phyloP scores from a whole-genome alignment of 2,113 vertebrate species.

The Indri indri region DNA sequence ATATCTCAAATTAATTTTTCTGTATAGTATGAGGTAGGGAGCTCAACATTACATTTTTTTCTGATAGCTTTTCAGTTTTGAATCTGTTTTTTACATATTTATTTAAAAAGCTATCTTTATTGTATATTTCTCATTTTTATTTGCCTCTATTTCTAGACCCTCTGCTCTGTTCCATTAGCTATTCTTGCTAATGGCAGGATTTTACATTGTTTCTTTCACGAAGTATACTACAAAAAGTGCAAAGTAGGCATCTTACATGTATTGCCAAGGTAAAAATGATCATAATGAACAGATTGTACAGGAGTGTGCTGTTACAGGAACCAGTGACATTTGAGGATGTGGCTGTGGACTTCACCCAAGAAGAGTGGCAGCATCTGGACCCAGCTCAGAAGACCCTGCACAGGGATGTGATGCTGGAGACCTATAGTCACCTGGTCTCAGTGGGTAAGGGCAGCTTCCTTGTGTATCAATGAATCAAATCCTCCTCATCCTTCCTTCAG shows the following conservation, averaged over 20 bases:
- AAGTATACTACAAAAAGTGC: background rate
- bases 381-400: constrained; percentile 36
- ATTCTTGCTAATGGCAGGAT: background rate
- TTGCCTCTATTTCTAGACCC: background rate
- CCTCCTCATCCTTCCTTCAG: background rate
- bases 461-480: background rate
- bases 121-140: background rate
- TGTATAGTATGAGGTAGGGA: background rate
- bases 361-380: constrained; percentile 40
- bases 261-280: background rate
- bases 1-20: background rate
- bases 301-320: constrained; percentile 16
- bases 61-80: background rate
- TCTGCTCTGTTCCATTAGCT: background rate
- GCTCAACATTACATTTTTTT: background rate
- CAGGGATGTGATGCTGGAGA: constrained; percentile 48
- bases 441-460: constrained; percentile 28
- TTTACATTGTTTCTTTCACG: background rate
- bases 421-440: constrained; percentile 40
- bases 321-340: constrained; percentile 40
- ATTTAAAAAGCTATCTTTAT: background rate
- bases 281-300: background rate
- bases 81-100: background rate
- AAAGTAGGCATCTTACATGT: background rate
- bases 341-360: constrained; percentile 46